These are phyloP conservation scores for Fringilla coelebs DNA, from an alignment of 2,797 vertebrate species.

Conservation along the genomic window DNA sequence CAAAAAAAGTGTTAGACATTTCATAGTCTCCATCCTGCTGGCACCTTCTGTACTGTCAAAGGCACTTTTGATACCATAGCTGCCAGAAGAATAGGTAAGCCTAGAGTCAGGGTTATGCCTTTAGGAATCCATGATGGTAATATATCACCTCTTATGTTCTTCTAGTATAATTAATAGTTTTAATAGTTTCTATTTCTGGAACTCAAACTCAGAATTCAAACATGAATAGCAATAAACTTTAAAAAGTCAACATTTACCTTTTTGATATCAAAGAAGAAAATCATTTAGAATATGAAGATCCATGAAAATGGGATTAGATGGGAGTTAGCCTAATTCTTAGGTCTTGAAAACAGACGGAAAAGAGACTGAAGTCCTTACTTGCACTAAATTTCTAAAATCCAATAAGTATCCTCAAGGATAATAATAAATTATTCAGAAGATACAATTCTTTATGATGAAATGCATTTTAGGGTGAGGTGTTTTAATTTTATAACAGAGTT, in stretches of 20 bases:
- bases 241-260: background rate
- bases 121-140: background rate
- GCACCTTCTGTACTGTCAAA: background rate
- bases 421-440: background rate
- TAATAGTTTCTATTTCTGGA: background rate
- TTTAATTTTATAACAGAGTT: background rate
- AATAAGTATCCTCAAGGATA: background rate
- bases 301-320: background rate
- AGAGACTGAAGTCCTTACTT: background rate
- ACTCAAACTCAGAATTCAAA: background rate
- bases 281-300: background rate
- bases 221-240: background rate
- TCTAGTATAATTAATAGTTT: background rate
- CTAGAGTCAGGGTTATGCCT: background rate
- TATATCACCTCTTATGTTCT: background rate
- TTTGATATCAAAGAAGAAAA: background rate
- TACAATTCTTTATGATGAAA: background rate
- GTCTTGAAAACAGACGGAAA: background rate
- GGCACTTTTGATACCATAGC: fast-evolving
- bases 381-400: background rate
- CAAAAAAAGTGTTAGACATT: background rate
- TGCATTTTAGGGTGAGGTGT: background rate
- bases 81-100: background rate
- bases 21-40: background rate
- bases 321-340: background rate